phyloP scores from a whole-genome alignment of 2,888 invertebrate genomes.

The Rosalia funebris region DNA sequence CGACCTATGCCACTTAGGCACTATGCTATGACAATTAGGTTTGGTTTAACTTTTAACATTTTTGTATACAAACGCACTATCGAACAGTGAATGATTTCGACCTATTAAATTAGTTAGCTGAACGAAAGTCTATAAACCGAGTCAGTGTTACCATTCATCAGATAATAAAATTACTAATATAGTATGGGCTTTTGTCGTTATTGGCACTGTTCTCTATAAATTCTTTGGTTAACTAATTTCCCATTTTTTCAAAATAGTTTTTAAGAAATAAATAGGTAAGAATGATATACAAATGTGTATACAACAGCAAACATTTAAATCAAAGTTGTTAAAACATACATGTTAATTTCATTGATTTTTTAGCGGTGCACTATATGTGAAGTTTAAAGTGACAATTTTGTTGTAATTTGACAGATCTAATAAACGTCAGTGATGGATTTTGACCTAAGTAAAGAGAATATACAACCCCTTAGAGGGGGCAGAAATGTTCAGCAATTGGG shows the following conservation, averaged over 20 bases:
- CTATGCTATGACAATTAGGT: too few relatives aligned
- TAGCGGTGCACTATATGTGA: conserved; percentile 31
- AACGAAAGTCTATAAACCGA: too few relatives aligned
- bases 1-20: too few relatives aligned
- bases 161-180: too few relatives aligned
- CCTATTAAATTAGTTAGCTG: too few relatives aligned
- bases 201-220: conserved; percentile 1
- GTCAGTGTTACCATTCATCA: too few relatives aligned
- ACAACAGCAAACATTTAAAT: background rate
- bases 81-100: too few relatives aligned
- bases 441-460: conserved; percentile 90
- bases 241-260: conserved; percentile 1
- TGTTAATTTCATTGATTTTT: conserved; percentile 22
- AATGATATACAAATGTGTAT: background rate
- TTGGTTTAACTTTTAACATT: too few relatives aligned
- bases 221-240: conserved; percentile 8
- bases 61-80: too few relatives aligned
- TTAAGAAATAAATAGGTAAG: conserved; percentile 6
- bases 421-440: conserved; percentile 70
- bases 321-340: background rate
- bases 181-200: conserved; percentile 1
- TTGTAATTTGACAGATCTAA: conserved; percentile 36
- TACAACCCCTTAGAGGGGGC: conserved; percentile 90
- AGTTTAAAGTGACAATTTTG: conserved; percentile 28
- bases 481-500: conserved; percentile 82